Conservation (phyloP, 1,140 invertebrate species). For the Drosophila tropicalis region DNA sequence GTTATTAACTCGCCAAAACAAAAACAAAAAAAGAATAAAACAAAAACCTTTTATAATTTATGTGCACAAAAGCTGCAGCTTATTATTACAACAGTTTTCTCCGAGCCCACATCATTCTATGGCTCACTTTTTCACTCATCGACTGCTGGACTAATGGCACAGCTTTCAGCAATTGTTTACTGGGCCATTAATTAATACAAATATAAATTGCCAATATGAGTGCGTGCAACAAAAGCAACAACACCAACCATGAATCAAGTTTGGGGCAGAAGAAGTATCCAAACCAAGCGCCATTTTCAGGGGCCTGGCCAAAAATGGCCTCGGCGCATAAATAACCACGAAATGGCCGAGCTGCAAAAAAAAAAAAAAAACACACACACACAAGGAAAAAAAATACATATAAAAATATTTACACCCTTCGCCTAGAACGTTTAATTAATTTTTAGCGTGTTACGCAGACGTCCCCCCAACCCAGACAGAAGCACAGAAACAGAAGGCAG, state of each 20-base stretch:
- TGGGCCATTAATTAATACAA: slow-evolving; percentile 82
- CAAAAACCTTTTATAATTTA: slow-evolving; percentile 47
- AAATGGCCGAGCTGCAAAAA: slow-evolving; percentile 71
- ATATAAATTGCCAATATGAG: slow-evolving; percentile 81
- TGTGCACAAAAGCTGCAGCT: slow-evolving; percentile 39
- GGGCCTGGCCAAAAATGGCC: slow-evolving; percentile 43
- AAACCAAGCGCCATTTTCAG: slow-evolving; percentile 9
- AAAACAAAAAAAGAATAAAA: slow-evolving; percentile 16
- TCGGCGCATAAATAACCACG: slow-evolving; percentile 78
- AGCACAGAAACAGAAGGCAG: slow-evolving; percentile 32
- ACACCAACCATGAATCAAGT: slow-evolving; percentile 63
- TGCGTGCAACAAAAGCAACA: slow-evolving; percentile 65
- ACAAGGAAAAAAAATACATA: slow-evolving; percentile 21
- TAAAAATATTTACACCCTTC: slow-evolving; percentile 28
- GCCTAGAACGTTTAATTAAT: slow-evolving; percentile 75
- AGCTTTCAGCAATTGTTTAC: slow-evolving; percentile 81
- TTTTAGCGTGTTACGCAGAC: slow-evolving; percentile 76
- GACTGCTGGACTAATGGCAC: slow-evolving; percentile 66
- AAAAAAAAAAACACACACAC: too few species aligned
- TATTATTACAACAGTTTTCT: slow-evolving; percentile 44
- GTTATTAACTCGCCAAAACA: slow-evolving; percentile 63
- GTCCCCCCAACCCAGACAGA: slow-evolving; percentile 7
- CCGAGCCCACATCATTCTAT: slow-evolving; percentile 3
- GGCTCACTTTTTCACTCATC: slow-evolving; percentile 29
- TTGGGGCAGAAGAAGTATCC: slow-evolving; percentile 36